Base-by-base conservation (phyloP, 2,797 vertebrate species). In the Fundulus diaphanus region DNA sequence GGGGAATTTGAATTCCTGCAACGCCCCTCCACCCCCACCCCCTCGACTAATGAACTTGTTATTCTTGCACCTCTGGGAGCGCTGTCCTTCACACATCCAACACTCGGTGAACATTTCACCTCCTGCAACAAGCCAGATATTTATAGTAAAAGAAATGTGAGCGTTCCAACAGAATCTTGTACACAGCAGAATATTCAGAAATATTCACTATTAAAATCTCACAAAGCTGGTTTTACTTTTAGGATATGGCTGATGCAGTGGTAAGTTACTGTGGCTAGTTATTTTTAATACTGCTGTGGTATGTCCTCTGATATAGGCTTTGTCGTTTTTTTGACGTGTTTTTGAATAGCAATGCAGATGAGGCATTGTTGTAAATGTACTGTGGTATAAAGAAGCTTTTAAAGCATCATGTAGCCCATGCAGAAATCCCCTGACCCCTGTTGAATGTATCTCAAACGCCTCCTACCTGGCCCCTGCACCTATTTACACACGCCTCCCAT, bases 11-110 rank as follows among this genome's bases (percentile, higher is more conserved):
- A 97, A 97, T 97, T 97, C 96, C 97, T 97, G 94, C 93, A 94
- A 96, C 95, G 94, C 95, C 94, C 93, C 96, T 94, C 85, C 68
- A 29, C 42, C 66, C 31, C 48, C 40, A 40, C 29, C 40, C 70
- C 85, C 85, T 85, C 94, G 89, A 97, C 97, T 99, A 99, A 99
- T 99, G 97, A 99, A 99, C 98, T 97, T 98, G 98, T 99, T 99
- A 98, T 97, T 96, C 96, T 92, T 96, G 95, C 95, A 97, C 97
- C 96, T 95, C 95, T 96, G 97, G 97, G 96, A 98, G 96, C 95
- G 94, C 94, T 96, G 97, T 97, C 97, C 97, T 98, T 97, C 97
- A 96, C 94, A 96, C 80, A 80, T 80, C 83, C 83, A 87, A 85
- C 85, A 83, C 66, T 77, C 84, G 84, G 88, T 88, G 85, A 92